Percentiles rank a stretch among this genome's conserved stretches.
Evolutionary conservation across 2,888 invertebrate species (phyloP).

Genomic region (Sisyra terminalis): DNA sequence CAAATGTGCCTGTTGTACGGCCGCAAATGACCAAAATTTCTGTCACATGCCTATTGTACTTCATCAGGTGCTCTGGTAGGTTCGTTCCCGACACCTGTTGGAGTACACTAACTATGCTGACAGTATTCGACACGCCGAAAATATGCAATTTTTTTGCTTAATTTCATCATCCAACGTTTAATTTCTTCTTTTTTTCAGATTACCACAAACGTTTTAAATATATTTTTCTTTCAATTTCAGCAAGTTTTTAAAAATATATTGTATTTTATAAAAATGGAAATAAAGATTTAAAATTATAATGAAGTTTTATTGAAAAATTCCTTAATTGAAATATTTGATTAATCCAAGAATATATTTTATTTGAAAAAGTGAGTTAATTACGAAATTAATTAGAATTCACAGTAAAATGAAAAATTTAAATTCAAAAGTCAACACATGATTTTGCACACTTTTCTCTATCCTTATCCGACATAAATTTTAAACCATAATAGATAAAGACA

Average conservation of each 20-base stretch:
- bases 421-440: too few relatives aligned
- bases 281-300: neutral
- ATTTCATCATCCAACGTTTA: neutral
- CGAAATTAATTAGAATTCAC: too few relatives aligned
- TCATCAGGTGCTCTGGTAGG: slow-evolving; percentile 98
- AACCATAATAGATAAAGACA: too few relatives aligned
- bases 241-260: too few relatives aligned
- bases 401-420: too few relatives aligned
- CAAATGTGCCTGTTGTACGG: neutral
- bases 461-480: too few relatives aligned
- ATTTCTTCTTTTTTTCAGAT: neutral
- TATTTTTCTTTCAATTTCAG: too few relatives aligned
- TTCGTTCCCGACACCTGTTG: slow-evolving; percentile 92
- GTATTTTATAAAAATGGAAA: too few relatives aligned
- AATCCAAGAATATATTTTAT: too few relatives aligned
- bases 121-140: slow-evolving; percentile 25
- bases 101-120: slow-evolving; percentile 93
- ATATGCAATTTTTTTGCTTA: slow-evolving; percentile 2
- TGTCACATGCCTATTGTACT: slow-evolving; percentile 97
- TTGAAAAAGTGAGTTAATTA: too few relatives aligned
- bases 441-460: too few relatives aligned
- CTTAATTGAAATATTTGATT: neutral
- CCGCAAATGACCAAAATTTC: slow-evolving; percentile 17
- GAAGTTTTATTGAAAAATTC: slow-evolving; percentile 10
- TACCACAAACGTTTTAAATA: too few relatives aligned